Conservation (phyloP, 2,797 vertebrate species). For the Octomys mimax region DNA sequence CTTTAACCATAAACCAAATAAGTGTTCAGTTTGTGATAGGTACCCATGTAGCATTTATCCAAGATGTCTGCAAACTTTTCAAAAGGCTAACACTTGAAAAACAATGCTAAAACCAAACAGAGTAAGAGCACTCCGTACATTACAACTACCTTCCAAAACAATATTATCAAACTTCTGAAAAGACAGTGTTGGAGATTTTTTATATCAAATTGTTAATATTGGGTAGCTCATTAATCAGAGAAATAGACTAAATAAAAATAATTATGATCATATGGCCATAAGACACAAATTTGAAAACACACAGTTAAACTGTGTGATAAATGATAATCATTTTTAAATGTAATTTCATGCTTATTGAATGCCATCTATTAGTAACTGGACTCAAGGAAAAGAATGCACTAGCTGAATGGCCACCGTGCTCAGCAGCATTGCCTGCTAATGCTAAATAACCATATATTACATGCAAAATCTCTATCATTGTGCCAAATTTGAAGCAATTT, state of each 20-base stretch:
- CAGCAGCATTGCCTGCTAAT: neutral
- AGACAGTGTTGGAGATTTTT: conserved; percentile 6
- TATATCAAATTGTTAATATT: conserved; percentile 21
- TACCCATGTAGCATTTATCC: neutral
- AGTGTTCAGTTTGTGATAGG: neutral
- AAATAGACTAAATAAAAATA: conserved; percentile 29
- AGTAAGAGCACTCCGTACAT: neutral
- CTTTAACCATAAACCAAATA: neutral
- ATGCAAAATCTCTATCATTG: neutral
- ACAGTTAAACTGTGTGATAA: neutral
- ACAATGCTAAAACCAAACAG: conserved; percentile 42
- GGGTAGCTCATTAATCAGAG: conserved; percentile 7
- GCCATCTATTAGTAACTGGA: neutral
- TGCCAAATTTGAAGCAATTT: neutral
- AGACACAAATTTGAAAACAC: neutral
- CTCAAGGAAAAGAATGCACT: neutral
- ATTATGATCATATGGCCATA: neutral
- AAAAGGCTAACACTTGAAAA: conserved; percentile 18
- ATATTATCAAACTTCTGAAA: conserved; percentile 32
- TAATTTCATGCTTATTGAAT: neutral
- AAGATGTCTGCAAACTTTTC: conserved; percentile 25
- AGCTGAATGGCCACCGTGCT: neutral
- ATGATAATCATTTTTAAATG: neutral
- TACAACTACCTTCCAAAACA: neutral
- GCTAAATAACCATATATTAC: neutral